Base-by-base conservation (phyloP, 2,113 vertebrate genomes). In the Nymphicus hollandicus region DNA sequence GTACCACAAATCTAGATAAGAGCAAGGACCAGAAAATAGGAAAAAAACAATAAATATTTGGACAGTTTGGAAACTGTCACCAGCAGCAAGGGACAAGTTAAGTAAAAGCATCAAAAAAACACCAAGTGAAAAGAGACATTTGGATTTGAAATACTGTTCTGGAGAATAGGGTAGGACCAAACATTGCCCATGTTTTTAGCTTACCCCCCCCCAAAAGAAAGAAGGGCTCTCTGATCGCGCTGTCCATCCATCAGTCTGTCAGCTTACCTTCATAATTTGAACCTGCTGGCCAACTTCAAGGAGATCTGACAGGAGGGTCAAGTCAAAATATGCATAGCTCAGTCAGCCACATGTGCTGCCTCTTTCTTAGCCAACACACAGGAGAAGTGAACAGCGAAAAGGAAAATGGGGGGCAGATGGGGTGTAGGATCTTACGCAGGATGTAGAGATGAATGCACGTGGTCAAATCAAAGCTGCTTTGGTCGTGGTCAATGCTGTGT, bases 1-100 rank as follows among this genome's bases (percentile, higher is more conserved):
- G 82, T 56, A 88, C 31, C 33, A 63, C 86, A 82, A 81, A 93
- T 88, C 60, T 85, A 63, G 47, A 85, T 43, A 85, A 53, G 5
- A 71, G 35, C 7, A 16, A 88, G 44, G 47, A 79, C 23, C 17
- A 82, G 82, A 91, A 91, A 74, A 53, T 3, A 64, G 39, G 19
- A 60, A 85, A 74, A 92, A 37, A 80, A 0, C 1, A 68, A 63
- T 33, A 71, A 85, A 41, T 79, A 74, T 12, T 50, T 71, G 23
- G 24, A 25, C 13, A 46, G 31, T 66, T 91, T 85, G 46, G 86
- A 91, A 89, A 66, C 39, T 46, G 81, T 74, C 66, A 76, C 47
- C 0, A 0, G 15, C 47, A 74, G 52, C 56, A 55, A 56, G 28
- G 35, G 50, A 79, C 61, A 82, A 87, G 16, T 77, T 77, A 93